Evolutionary conservation across 2,888 invertebrate species (phyloP).

Genomic region (Oxystoma pomonae): DNA sequence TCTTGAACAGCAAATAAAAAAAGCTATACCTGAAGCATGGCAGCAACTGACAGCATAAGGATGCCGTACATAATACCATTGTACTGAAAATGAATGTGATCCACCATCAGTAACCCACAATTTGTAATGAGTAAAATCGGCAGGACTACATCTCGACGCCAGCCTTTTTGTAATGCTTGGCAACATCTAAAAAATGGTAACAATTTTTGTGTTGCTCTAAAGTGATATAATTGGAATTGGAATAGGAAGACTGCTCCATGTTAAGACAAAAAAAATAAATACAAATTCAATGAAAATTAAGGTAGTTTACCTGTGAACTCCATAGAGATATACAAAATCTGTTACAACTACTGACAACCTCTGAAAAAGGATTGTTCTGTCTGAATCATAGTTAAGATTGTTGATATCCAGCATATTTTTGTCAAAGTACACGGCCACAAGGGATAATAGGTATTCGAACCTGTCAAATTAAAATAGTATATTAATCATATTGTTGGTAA

Average conservation of each 20-base stretch:
- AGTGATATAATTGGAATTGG: slow-evolving; percentile 5
- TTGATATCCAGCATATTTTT: slow-evolving; percentile 74
- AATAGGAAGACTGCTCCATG: too few species aligned
- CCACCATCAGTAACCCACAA: slow-evolving; percentile 85
- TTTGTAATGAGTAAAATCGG: slow-evolving; percentile 72
- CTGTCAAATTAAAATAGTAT: slow-evolving; percentile 74
- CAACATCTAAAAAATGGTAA: slow-evolving; percentile 59
- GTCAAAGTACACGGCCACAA: slow-evolving; percentile 73
- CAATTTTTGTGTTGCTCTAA: too few species aligned
- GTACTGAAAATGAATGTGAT: slow-evolving; percentile 98
- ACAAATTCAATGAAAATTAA: slow-evolving; percentile 5
- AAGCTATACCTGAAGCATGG: slow-evolving; percentile 55
- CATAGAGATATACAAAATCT: slow-evolving; percentile 77
- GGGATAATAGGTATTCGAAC: slow-evolving; percentile 85
- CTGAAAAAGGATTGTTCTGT: slow-evolving; percentile 80
- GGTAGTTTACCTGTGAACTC: slow-evolving; percentile 66
- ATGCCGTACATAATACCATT: slow-evolving; percentile 94
- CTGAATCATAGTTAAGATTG: slow-evolving; percentile 79
- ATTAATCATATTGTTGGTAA: too few species aligned
- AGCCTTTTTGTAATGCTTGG: slow-evolving; percentile 50
- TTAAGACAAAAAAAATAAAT: too few species aligned
- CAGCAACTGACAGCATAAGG: slow-evolving; percentile 71
- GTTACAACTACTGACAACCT: slow-evolving; percentile 81
- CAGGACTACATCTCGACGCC: slow-evolving; percentile 53
- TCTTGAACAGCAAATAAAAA: slow-evolving; percentile 14